Evolutionary conservation across 2,888 invertebrate species (phyloP).

Genomic region (Lissocephala sabroskyi): DNA sequence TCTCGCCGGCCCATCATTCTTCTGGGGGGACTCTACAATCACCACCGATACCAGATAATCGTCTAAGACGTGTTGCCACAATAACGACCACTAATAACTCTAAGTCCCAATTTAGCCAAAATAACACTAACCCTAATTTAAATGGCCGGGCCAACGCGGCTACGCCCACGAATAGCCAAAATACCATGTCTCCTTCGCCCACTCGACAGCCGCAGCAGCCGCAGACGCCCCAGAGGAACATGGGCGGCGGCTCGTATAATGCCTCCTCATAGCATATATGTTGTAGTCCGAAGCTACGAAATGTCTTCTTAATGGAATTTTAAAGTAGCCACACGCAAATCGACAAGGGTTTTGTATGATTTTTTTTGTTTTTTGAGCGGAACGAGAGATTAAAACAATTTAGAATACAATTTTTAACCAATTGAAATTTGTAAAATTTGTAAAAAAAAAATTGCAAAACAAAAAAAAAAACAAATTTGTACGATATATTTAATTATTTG

Average conservation of each 20-base stretch:
- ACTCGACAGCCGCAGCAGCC: conserved; percentile 28
- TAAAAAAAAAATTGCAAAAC: too few relatives aligned
- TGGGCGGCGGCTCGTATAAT: conserved; percentile 22
- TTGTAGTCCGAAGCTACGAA: conserved; percentile 32
- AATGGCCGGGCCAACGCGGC: conserved; percentile 11
- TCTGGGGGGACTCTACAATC: conserved; percentile 53
- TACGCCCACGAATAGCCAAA: conserved; percentile 37
- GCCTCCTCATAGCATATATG: conserved; percentile 50
- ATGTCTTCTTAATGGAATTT: conserved; percentile 60
- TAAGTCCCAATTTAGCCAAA: conserved; percentile 57
- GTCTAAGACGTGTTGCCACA: conserved; percentile 58
- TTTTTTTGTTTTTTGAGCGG: conserved; percentile 38
- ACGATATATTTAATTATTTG: conserved; percentile 35
- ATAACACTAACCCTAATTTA: conserved; percentile 40
- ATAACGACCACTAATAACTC: conserved; percentile 53
- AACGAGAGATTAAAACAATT: neutral
- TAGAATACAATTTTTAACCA: conserved; percentile 17
- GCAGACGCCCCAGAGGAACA: conserved; percentile 37
- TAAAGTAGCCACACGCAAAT: conserved; percentile 16
- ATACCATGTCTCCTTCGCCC: conserved; percentile 28
- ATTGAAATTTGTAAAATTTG: conserved; percentile 42
- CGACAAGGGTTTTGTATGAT: neutral
- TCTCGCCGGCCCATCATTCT: conserved; percentile 39
- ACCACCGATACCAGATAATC: conserved; percentile 61
- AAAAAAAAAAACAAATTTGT: conserved; percentile 35